These are phyloP conservation scores for Stomatorhinus walkeri DNA, from an alignment of 2,797 vertebrate genomes.

Conservation along the genomic window DNA sequence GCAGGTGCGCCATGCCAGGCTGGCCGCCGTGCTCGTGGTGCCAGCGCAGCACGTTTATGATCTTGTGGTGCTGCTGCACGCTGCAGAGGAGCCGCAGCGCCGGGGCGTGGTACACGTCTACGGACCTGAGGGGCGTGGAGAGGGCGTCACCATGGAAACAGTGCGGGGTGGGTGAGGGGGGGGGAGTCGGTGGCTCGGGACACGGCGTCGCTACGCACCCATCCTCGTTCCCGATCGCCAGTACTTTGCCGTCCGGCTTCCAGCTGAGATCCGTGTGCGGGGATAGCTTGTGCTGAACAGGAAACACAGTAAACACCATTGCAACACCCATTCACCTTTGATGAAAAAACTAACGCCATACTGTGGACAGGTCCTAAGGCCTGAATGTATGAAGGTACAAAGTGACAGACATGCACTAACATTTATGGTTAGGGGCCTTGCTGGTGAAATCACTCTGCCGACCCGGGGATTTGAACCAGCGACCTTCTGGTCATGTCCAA, in stretches of 20 bases:
- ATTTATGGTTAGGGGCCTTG: neutral
- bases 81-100: constrained; percentile 75
- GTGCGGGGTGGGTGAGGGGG: too few species aligned
- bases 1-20: constrained; percentile 63
- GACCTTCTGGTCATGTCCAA: neutral
- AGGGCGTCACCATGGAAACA: neutral
- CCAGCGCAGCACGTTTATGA: constrained; percentile 85
- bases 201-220: constrained; percentile 67
- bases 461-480: neutral
- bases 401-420: neutral
- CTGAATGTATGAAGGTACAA: neutral
- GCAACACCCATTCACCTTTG: neutral
- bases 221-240: constrained; percentile 94
- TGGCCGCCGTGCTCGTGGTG: constrained; percentile 68
- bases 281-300: constrained; percentile 72
- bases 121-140: constrained; percentile 60
- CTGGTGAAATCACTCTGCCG: neutral
- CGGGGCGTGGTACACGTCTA: constrained; percentile 79
- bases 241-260: constrained; percentile 81
- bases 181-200: neutral
- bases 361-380: neutral
- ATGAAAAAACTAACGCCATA: neutral
- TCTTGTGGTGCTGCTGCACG: constrained; percentile 92
- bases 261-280: constrained; percentile 87
- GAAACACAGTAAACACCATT: neutral